phyloP scores from a whole-genome alignment of 2,797 vertebrate species.

The Intellagama lesueurii region DNA sequence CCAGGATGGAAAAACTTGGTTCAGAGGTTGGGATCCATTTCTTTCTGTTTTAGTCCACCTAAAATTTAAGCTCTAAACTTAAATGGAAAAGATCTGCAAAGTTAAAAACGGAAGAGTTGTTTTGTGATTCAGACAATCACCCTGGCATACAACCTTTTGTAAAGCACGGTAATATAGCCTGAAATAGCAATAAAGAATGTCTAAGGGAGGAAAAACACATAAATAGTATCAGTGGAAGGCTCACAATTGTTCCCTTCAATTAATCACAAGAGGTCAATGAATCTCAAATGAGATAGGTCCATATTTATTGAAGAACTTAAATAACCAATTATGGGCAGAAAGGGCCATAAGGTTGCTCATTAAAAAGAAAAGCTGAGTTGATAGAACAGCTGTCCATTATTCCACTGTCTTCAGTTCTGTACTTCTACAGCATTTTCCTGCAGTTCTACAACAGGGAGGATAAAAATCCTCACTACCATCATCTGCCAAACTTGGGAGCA shows the following conservation, averaged over 20 bases:
- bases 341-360: not conserved
- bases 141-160: slow-evolving; percentile 16
- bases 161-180: not conserved
- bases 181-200: not conserved
- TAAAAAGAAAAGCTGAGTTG: slow-evolving; percentile 2
- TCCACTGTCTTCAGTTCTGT: not conserved
- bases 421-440: not conserved
- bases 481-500: not conserved
- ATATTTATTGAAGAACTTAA: not conserved
- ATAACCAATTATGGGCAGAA: slow-evolving; percentile 12
- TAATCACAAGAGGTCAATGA: not conserved
- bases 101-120: not conserved
- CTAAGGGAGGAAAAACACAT: not conserved
- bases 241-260: not conserved
- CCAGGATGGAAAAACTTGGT: too few relatives aligned
- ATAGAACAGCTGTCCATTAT: not conserved
- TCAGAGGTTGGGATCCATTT: too few relatives aligned
- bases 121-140: not conserved
- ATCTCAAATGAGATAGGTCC: not conserved
- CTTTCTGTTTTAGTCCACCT: too few relatives aligned
- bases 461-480: not conserved
- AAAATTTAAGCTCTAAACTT: not conserved
- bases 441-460: not conserved
- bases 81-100: not conserved
- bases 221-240: not conserved